Evolutionary conservation across 2,797 vertebrate species (phyloP).

Genomic region (Heterohyrax brucei): DNA sequence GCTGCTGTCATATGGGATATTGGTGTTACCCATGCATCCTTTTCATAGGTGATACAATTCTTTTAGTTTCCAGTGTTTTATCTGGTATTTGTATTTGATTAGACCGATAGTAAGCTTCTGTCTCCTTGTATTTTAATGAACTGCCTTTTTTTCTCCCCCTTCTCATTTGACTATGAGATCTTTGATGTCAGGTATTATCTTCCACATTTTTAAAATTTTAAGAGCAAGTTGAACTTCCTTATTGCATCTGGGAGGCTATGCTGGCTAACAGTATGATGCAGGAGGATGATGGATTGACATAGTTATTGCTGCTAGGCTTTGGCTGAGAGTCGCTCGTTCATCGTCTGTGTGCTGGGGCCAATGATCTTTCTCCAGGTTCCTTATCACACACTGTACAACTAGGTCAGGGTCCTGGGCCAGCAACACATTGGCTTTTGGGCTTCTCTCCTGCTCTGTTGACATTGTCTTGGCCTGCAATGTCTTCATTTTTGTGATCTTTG

Average conservation of each 20-base stretch:
- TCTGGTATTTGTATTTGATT: slow-evolving; percentile 29
- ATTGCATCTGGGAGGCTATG: neutral
- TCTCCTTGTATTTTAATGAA: neutral
- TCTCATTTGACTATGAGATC: neutral
- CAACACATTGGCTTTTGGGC: neutral
- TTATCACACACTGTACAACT: neutral
- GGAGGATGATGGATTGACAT: neutral
- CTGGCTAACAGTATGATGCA: neutral
- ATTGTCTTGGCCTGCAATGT: neutral
- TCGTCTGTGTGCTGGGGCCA: neutral
- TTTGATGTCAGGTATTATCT: slow-evolving; percentile 33
- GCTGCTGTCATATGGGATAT: neutral
- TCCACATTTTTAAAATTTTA: slow-evolving; percentile 37
- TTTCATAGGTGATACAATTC: neutral
- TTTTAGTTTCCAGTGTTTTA: slow-evolving; percentile 56
- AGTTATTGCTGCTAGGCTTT: neutral
- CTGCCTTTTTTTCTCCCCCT: slow-evolving; percentile 30
- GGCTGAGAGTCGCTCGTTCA: neutral
- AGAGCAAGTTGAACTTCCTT: slow-evolving; percentile 5
- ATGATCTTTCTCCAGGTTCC: neutral
- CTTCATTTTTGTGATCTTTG: neutral
- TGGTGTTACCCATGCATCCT: neutral
- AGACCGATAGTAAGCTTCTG: neutral
- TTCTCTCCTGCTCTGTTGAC: neutral
- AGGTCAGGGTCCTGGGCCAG: neutral